Evolutionary conservation across 2,797 vertebrate species (phyloP), one percentile per base, ranked within the genome.

Genomic region (Rhabdophis nuchalis): DNA sequence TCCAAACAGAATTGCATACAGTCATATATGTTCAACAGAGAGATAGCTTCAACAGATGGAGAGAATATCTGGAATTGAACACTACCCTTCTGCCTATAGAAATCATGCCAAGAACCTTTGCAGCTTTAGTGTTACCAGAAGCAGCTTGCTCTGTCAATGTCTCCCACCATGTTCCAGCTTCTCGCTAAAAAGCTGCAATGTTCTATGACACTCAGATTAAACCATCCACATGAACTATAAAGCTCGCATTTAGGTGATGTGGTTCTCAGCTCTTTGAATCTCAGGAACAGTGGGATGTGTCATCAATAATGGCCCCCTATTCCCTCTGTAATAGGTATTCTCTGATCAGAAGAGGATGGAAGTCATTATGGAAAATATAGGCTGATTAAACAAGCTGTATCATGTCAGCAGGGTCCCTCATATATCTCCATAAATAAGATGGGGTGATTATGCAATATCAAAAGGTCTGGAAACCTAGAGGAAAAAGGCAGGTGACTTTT

Each of bases 61-160:
- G 92, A 88, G 29, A 88, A 68, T 27, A 32, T 56, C 91, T 91
- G 46, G 36, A 92, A 89, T 85, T 86, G 14, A 16, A 0, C 25
- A 13, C 89, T 87, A 36, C 20, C 60, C 54, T 88, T 54, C 68
- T 41, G 92, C 94, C 90, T 41, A 13, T 16, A 85, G 86, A 94
- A 85, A 85, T 18, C n/a, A 91, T 90, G 77, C 91, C 91, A 93
- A 87, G 25, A 13, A 29, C 23, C n/a, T 27, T 54, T 95, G 91
- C 60, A 91, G 92, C 77, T 1, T 0, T n/a, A 14, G 29, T 20
- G 58, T 41, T 50, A 52, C 41, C n/a, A 90, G 54, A 20, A 60
- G 92, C 46, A 90, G 41, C 20, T 94, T 91, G 77, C 87, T 72
- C 58, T 86, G 58, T 91, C 90, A 86, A 13, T 50, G 58, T 50